Conservation (phyloP, 2,113 vertebrate species). For the Raja brachyura region DNA sequence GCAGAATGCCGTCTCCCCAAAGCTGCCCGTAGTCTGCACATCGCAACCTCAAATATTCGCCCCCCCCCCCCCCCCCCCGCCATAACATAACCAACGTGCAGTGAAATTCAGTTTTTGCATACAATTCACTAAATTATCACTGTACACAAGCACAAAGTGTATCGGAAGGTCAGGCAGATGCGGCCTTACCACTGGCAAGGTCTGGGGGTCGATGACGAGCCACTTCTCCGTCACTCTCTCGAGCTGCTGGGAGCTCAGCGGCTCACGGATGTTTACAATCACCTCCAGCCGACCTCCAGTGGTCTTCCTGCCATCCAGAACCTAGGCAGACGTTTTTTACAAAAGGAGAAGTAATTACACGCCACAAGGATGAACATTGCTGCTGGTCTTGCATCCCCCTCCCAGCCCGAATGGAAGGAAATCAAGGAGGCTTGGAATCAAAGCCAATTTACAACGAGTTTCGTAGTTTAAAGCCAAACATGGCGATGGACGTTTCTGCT, state of each 20-base stretch:
- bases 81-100: too few species aligned
- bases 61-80: too few species aligned
- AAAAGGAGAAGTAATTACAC: not conserved
- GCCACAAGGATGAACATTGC: not conserved
- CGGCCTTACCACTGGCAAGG: constrained; percentile 44
- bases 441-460: not conserved
- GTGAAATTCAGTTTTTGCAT: too few species aligned
- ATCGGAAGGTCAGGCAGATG: too few species aligned
- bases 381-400: not conserved
- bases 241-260: constrained; percentile 67
- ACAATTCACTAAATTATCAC: too few species aligned
- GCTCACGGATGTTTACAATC: constrained; percentile 72
- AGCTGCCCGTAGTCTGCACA: too few species aligned
- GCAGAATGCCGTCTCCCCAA: too few species aligned
- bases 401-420: not conserved
- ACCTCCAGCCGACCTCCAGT: constrained; percentile 79
- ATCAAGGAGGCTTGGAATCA: not conserved
- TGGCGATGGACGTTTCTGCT: too few species aligned
- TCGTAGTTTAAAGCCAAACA: too few species aligned
- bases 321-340: constrained; percentile 45
- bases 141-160: too few species aligned
- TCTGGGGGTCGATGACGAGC: constrained; percentile 67
- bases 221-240: constrained; percentile 74
- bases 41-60: too few species aligned
- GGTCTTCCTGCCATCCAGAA: constrained; percentile 76